phyloP scores from a whole-genome alignment of 2,113 vertebrate genomes.

The Silurus glanis region DNA sequence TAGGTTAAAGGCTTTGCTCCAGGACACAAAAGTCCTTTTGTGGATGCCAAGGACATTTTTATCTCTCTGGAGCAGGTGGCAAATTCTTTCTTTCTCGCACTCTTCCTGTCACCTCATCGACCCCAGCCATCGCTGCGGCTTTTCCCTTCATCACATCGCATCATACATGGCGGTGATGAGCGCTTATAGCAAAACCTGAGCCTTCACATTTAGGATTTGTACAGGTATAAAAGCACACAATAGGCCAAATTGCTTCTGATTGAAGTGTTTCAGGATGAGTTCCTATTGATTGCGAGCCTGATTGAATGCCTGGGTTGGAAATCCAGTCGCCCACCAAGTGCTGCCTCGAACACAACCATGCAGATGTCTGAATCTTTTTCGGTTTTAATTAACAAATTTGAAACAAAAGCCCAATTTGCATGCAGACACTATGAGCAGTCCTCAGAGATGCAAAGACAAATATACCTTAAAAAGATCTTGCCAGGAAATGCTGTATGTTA shows the following conservation, averaged over 20 bases:
- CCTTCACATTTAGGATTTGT: neutral
- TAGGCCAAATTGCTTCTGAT: conserved; percentile 32
- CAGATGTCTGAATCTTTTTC: conserved; percentile 4
- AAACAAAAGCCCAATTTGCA: conserved; percentile 30
- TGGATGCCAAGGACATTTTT: neutral
- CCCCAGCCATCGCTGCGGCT: neutral
- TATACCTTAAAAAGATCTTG: conserved; percentile 18
- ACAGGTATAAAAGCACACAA: conserved; percentile 29
- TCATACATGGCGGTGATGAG: neutral
- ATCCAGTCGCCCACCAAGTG: neutral
- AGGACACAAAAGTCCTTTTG: conserved; percentile 4
- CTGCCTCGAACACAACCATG: neutral
- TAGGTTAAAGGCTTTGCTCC: neutral
- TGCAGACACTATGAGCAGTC: conserved; percentile 13
- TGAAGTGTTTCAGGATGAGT: conserved; percentile 27
- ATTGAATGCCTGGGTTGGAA: conserved; percentile 15
- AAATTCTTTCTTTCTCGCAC: neutral
- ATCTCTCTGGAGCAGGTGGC: conserved; percentile 20
- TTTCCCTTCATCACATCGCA: neutral
- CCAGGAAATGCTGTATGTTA: conserved; percentile 13
- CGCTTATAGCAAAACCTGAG: neutral
- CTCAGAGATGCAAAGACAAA: conserved; percentile 18
- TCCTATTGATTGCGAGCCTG: conserved; percentile 27
- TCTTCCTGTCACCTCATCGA: neutral
- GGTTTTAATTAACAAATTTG: conserved; percentile 18